Percentiles rank a stretch among this genome's conserved stretches.
phyloP scores from a whole-genome alignment of 2,888 invertebrate species.

The Tolmerus cingulatus region DNA sequence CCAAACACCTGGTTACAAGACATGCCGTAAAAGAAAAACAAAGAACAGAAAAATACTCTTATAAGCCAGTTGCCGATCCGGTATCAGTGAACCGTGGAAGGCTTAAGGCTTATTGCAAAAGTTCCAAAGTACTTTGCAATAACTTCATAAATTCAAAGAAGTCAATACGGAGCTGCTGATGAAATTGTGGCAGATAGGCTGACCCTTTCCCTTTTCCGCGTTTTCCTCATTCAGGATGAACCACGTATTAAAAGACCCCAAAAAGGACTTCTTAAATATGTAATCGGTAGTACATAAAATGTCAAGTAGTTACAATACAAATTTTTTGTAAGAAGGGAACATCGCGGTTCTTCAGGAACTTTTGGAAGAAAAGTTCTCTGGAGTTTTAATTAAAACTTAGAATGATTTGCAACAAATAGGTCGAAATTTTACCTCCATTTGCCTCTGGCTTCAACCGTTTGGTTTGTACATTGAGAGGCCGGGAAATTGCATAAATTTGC shows the following conservation, averaged over 20 bases:
- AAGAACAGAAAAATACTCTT: not conserved
- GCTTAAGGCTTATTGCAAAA: not conserved
- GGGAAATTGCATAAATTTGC: not conserved
- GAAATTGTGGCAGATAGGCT: not conserved
- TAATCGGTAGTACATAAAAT: not conserved
- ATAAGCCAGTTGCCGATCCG: not conserved
- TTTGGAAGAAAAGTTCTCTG: not conserved
- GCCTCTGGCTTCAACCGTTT: not conserved
- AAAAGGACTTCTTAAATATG: not conserved
- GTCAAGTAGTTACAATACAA: not conserved
- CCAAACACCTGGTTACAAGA: not conserved
- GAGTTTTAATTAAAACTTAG: not conserved
- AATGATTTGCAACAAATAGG: not conserved
- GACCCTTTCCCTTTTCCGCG: too few species aligned
- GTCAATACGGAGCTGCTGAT: not conserved
- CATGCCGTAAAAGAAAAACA: not conserved
- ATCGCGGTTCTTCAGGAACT: not conserved
- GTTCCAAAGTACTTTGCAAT: not conserved
- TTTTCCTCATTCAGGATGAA: too few species aligned
- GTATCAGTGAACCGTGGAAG: not conserved
- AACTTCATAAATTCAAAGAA: not conserved
- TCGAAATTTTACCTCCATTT: not conserved
- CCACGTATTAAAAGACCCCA: not conserved
- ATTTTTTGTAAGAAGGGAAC: not conserved
- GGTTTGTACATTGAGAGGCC: not conserved